Percentiles rank a stretch among this genome's conserved stretches.
phyloP scores from a whole-genome alignment of 2,113 vertebrate genomes.

The Silurus glanis region DNA sequence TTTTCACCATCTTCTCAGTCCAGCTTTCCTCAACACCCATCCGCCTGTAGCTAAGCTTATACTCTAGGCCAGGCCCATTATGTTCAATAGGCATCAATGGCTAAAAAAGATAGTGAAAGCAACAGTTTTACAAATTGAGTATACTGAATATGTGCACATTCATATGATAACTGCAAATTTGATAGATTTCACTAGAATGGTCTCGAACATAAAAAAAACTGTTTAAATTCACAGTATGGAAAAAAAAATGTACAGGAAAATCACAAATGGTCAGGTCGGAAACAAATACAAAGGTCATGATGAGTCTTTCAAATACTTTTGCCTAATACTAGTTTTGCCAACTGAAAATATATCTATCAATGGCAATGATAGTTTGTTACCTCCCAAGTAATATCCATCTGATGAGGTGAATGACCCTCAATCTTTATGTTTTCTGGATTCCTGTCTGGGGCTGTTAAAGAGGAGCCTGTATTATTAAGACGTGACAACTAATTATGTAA shows the following conservation, averaged over 20 bases:
- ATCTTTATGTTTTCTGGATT: constrained; percentile 88
- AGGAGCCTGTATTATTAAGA: constrained; percentile 43
- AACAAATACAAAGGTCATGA: too few species aligned
- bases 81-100: constrained; percentile 80
- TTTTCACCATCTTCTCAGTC: constrained; percentile 81
- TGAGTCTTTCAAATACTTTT: too few species aligned
- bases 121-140: background rate
- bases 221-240: background rate
- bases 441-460: constrained; percentile 85
- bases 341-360: background rate
- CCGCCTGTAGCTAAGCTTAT: constrained; percentile 86
- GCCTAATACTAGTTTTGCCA: too few species aligned
- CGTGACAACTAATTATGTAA: background rate
- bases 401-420: constrained; percentile 84
- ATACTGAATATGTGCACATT: background rate
- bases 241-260: background rate
- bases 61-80: constrained; percentile 89
- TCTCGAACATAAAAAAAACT: background rate
- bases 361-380: constrained; percentile 63
- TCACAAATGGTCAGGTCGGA: background rate
- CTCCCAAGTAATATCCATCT: constrained; percentile 96
- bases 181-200: background rate
- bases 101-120: constrained; percentile 61
- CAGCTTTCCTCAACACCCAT: constrained; percentile 74
- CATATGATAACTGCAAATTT: background rate